phyloP scores from a whole-genome alignment of 2,888 invertebrate genomes.

The Pristionchus fissidentatus region DNA sequence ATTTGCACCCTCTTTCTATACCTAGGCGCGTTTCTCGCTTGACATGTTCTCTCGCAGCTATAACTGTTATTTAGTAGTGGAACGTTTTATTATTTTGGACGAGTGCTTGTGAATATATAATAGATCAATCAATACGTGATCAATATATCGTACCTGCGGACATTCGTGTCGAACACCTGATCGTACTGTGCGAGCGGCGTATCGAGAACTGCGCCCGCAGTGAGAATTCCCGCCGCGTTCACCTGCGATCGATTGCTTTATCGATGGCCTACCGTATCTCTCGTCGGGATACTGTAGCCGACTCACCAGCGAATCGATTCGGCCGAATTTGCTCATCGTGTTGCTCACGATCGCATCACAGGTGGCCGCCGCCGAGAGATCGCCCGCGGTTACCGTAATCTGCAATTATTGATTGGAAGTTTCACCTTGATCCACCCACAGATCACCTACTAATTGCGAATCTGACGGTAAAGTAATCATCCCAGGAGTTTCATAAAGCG shows the following conservation, averaged over 20 bases:
- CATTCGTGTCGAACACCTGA: conserved; percentile 88
- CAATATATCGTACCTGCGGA: conserved; percentile 70
- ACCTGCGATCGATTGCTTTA: conserved; percentile 56
- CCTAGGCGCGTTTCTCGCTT: no score
- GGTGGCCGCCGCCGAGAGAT: conserved; percentile 72
- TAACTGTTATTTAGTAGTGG: no score
- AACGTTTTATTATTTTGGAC: no score
- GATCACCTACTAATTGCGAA: background rate
- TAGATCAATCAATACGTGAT: background rate
- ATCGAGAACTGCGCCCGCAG: conserved; percentile 66
- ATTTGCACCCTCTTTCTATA: no score
- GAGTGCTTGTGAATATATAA: no score
- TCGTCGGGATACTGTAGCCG: conserved; percentile 1
- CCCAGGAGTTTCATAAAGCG: background rate
- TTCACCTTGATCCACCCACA: background rate
- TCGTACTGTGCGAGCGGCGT: conserved; percentile 83
- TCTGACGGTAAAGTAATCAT: conserved; percentile 6
- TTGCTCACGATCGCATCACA: conserved; percentile 63
- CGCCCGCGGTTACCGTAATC: conserved; percentile 76
- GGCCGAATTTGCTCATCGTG: conserved; percentile 67
- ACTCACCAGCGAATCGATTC: conserved; percentile 70
- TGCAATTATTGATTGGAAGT: conserved; percentile 47
- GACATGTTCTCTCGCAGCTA: no score
- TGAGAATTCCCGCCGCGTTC: conserved; percentile 73
- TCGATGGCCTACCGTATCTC: background rate